Base-by-base conservation (phyloP, 2,888 invertebrate genomes). In the Rhynchonema sp. region DNA sequence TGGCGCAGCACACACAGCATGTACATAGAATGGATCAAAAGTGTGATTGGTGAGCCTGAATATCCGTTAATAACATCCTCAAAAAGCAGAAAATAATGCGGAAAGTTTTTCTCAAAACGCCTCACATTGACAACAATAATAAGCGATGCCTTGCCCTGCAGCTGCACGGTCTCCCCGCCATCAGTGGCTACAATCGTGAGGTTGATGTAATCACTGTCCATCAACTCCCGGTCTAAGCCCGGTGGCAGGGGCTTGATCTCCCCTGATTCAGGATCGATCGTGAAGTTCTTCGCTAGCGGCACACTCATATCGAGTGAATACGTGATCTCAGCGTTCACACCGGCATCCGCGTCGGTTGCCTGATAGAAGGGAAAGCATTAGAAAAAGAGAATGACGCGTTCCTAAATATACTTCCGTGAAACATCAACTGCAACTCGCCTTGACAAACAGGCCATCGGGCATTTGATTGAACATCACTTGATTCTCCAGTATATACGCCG, bases 261-360 rank as follows among this genome's bases (percentile, higher is more conserved):
- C 0, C 92, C 92, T 1, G 84, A 84, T 49, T 82, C 80, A 9
- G 83, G 78, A 72, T 90, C 81, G 59, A 91, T 84, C 63, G 79
- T 77, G 74, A 94, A 92, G 66, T 83, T 80, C 67, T 85, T 84
- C 52, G 83, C 82, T 20, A 60, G 30, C 46, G 66, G 62, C 3
- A 58, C 56, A 30, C 28, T 9, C 26, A 46, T 9, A 20, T 49
- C 46, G 23, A 61, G 25, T 6, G 23, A 13, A 28, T 62, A 62
- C 2, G 59, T 38, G n/a, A 62, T 28, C 1, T 46, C n/a, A n/a
- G 29, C n/a, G 49, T 62, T 62, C 1, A 22, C 29, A 13, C 57
- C 46, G 25, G 26, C 27, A 2, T 56, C 29, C 27, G 56, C 29
- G 30, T 62, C 62, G 20, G 30, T 55, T 25, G 61, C 62, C n/a